Percentiles rank a stretch among this genome's conserved stretches.
phyloP scores from a whole-genome alignment of 2,888 invertebrate species.

The Andricus quercusramuli region DNA sequence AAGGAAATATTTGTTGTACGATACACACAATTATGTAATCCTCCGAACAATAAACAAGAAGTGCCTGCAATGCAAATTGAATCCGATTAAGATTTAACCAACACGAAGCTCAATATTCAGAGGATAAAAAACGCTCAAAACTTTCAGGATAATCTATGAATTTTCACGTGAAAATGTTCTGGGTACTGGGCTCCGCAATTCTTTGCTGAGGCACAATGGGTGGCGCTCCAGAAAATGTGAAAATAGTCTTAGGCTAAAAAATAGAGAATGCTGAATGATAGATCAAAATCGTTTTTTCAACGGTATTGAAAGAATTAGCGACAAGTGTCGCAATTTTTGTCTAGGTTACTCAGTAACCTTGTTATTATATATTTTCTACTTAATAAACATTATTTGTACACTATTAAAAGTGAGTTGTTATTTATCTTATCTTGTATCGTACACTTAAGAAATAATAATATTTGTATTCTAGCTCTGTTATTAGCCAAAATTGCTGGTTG shows the following conservation, averaged over 20 bases:
- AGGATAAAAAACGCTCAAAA: background rate
- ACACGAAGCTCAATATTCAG: background rate
- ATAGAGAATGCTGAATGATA: constrained; percentile 11
- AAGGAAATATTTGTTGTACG: background rate
- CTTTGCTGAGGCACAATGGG: background rate
- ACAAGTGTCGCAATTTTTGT: constrained; percentile 16
- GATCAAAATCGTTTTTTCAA: constrained; percentile 17
- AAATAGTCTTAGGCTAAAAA: background rate
- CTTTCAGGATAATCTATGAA: background rate
- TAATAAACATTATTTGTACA: constrained; percentile 32
- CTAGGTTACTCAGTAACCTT: constrained; percentile 12
- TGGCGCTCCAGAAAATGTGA: constrained; percentile 18
- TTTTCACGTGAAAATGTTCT: background rate
- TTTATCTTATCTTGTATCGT: too few relatives aligned
- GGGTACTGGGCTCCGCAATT: background rate
- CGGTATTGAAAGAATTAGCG: constrained; percentile 13
- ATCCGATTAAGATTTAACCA: background rate
- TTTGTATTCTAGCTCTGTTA: background rate
- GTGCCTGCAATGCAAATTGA: background rate
- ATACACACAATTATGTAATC: background rate
- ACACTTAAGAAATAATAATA: background rate
- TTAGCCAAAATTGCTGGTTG: background rate
- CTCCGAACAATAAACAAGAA: background rate
- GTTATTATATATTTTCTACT: constrained; percentile 27
- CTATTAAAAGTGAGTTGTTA: background rate